Percentiles rank a stretch among this genome's conserved stretches.
Evolutionary conservation across 2,888 invertebrate species (phyloP).

Genomic region (Agrochola circellaris): DNA sequence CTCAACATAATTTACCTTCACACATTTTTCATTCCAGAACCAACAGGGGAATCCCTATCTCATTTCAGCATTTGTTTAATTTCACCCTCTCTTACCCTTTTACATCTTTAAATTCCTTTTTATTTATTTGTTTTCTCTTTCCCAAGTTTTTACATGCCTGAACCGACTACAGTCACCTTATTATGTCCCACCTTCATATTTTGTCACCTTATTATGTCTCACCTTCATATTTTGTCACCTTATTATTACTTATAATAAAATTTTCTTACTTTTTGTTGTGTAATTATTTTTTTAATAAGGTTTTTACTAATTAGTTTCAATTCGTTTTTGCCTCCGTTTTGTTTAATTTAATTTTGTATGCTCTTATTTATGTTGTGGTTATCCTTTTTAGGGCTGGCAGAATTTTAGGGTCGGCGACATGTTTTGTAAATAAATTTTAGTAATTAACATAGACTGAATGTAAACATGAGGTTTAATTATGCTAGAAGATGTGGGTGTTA

Average conservation of each 20-base stretch:
- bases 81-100: conserved; percentile 26
- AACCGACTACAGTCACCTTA: background rate
- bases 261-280: conserved; percentile 32
- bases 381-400: conserved; percentile 33
- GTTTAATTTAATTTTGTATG: conserved; percentile 54
- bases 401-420: conserved; percentile 45
- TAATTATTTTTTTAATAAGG: conserved; percentile 38
- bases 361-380: conserved; percentile 50
- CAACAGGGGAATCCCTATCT: conserved; percentile 11
- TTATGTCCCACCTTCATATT: conserved; percentile 21
- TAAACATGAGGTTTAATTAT: conserved; percentile 37
- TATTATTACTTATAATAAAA: conserved; percentile 48
- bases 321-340: conserved; percentile 49
- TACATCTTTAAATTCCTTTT: conserved; percentile 34
- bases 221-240: conserved; percentile 44
- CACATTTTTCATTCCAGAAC: conserved; percentile 23
- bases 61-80: conserved; percentile 51
- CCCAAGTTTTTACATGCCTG: conserved; percentile 6
- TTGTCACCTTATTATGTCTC: background rate
- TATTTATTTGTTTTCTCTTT: conserved; percentile 40
- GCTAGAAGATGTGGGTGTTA: conserved; percentile 23
- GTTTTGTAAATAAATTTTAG: conserved; percentile 37
- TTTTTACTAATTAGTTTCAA: conserved; percentile 51
- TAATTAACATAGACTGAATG: conserved; percentile 29
- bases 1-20: conserved; percentile 4